phyloP scores from a whole-genome alignment of 2,113 vertebrate species.

The Carassius gibelio region DNA sequence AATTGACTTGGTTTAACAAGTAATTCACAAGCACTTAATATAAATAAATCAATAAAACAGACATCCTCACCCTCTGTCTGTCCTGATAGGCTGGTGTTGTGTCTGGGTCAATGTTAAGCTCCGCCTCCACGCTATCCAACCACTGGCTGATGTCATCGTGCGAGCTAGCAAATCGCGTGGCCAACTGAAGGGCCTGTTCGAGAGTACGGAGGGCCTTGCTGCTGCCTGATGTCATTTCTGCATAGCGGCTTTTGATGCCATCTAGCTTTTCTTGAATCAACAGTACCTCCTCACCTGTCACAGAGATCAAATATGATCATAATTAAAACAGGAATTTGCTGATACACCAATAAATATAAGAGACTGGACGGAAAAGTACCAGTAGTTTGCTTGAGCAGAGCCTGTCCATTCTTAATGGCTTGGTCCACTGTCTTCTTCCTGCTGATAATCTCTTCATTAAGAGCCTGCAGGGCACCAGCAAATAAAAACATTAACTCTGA shows the following conservation, averaged over 20 bases:
- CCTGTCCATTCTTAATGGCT: conserved; percentile 96
- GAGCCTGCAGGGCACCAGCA: conserved; percentile 74
- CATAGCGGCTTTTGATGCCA: conserved; percentile 93
- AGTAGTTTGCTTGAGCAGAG: conserved; percentile 97
- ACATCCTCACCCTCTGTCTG: conserved; percentile 84
- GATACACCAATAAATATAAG: neutral
- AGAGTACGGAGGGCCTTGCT: conserved; percentile 89
- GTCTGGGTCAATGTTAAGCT: conserved; percentile 84
- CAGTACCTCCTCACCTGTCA: conserved; percentile 91
- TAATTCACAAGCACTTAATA: neutral
- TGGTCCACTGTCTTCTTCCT: conserved; percentile 98
- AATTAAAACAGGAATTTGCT: neutral
- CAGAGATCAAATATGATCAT: neutral
- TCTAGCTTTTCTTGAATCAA: conserved; percentile 98
- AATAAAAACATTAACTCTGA: neutral
- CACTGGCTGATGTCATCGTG: conserved; percentile 87
- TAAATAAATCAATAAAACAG: neutral
- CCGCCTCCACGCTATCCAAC: conserved; percentile 87
- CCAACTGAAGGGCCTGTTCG: conserved; percentile 94
- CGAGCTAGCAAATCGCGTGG: conserved; percentile 92
- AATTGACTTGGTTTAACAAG: neutral
- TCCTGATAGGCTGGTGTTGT: conserved; percentile 94
- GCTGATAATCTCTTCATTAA: conserved; percentile 95
- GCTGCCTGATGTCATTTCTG: conserved; percentile 91
- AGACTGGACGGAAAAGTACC: conserved; percentile 70